Base-by-base conservation (phyloP, 2,888 invertebrate genomes). In the Lycocerus yunnanus region DNA sequence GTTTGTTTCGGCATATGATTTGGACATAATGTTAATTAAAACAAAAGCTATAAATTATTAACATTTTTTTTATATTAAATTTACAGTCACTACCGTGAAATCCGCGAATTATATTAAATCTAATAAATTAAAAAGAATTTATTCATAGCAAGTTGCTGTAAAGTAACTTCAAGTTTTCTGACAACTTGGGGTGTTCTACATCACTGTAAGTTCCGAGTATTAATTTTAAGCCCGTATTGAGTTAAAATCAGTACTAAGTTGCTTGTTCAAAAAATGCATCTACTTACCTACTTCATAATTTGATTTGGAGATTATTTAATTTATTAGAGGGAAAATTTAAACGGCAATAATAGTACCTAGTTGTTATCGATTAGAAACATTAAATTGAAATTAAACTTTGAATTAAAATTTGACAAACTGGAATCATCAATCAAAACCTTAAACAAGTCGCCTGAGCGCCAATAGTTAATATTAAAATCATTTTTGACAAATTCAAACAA, bases 1-100 rank as follows among this genome's bases (percentile, higher is more conserved):
- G 69, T 21, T 59, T 68, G 72, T 72, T 65, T 73, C 73, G 66
- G 66, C 73, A 69, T 73, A 69, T 73, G 73, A 73, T 69, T 63
- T 24, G 66, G 73, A 73, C 73, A 66, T 73, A 66, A 72, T 63
- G 73, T 73, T 73, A 73, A 73, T 73, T 73, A 69, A 69, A 65
- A 63, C 73, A 65, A 68, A 61, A 24, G 69, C 65, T 18, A 68
- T 68, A 69, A 73, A 73, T 73, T 63, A 43, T n/a, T 6, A 18
- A 20, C 18, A 16, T 63, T 63, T 63, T 24, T 63, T 63, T 16
- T 18, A 63, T 63, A n/a, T 63, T 63, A 63, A 63, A 63, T 18
- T 63, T 63, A 18, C 61, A 63, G 20, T 63, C n/a, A 18, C 20
- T 18, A 15, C 61, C 61, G 15, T 18, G 10, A 63, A 16, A 63